Base-by-base conservation (phyloP, 2,113 vertebrate species). In the Oreotrochilus melanogaster region DNA sequence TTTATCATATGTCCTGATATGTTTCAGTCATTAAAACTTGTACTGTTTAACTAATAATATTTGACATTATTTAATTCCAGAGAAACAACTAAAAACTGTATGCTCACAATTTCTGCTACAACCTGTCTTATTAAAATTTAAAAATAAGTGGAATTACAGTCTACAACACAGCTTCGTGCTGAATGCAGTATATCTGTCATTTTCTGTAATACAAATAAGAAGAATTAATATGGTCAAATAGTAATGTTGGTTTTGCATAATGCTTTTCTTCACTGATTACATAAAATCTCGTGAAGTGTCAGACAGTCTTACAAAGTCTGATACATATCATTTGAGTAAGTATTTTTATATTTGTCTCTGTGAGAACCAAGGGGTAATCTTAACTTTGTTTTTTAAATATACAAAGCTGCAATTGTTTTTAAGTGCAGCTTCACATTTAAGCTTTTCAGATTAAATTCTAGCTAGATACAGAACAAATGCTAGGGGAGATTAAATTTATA, bases 311-410 rank as follows among this genome's bases (percentile, higher is more conserved):
- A 14, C 45, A 12, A 54, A 30, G 11, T 78, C n/a, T 72, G 10
- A 37, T 64, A 53, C 14, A 11, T 2, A 30, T 10, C 19, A 61
- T 24, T 31, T 3, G 5, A 5, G 1, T 65, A 50, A 1, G 1
- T 10, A 43, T 42, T 89, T 71, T 79, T 57, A n/a, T 61, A 61
- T 89, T 66, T 53, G 12, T 48, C 30, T 83, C 25, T 71, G 5
- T 47, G 17, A 79, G n/a, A 57, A 83, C 53, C 17, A 53, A 30
- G 8, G 6, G 28, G 3, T 53, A 70, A 83, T 42, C 51, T 2
- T 51, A 75, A 45, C 18, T 88, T 11, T 39, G 4, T 42, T 81
- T 82, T 78, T 72, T 73, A 60, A 30, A 39, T 75, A 31, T 17
- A 6, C 13, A 48, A 21, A 85, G 3, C 9, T 84, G 14, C 33